Evolutionary conservation across 2,113 vertebrate species (phyloP).

Genomic region (Cichladusa arquata): DNA sequence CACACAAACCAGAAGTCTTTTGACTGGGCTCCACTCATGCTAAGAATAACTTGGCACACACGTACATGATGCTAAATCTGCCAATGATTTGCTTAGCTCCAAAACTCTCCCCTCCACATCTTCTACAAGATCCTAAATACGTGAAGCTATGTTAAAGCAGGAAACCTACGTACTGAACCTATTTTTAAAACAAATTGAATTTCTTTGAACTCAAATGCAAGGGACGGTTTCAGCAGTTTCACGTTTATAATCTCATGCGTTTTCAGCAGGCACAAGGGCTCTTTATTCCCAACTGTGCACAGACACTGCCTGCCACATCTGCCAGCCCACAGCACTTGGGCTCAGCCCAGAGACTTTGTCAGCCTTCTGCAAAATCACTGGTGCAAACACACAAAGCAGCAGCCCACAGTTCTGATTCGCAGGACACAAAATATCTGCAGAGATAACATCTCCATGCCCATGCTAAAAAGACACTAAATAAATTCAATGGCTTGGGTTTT

Average conservation of each 20-base stretch:
- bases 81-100: background rate
- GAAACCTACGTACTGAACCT: background rate
- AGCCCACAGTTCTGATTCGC: background rate
- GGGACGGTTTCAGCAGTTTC: background rate
- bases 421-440: background rate
- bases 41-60: background rate
- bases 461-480: background rate
- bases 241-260: background rate
- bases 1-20: slow-evolving; percentile 9
- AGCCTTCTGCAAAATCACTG: slow-evolving; percentile 60
- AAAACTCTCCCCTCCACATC: background rate
- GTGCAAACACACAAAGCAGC: background rate
- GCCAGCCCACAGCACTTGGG: slow-evolving; percentile 55
- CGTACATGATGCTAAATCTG: background rate
- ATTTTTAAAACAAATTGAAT: background rate
- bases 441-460: accelerated
- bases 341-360: slow-evolving; percentile 55
- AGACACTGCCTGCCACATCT: slow-evolving; percentile 54
- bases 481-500: background rate
- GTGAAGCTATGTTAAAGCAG: background rate
- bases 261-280: slow-evolving; percentile 18
- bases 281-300: slow-evolving; percentile 20
- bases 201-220: background rate
- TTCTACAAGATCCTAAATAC: background rate
- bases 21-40: background rate